Evolutionary conservation across 2,797 vertebrate species (phyloP).

Genomic region (Eospalax fontanierii): DNA sequence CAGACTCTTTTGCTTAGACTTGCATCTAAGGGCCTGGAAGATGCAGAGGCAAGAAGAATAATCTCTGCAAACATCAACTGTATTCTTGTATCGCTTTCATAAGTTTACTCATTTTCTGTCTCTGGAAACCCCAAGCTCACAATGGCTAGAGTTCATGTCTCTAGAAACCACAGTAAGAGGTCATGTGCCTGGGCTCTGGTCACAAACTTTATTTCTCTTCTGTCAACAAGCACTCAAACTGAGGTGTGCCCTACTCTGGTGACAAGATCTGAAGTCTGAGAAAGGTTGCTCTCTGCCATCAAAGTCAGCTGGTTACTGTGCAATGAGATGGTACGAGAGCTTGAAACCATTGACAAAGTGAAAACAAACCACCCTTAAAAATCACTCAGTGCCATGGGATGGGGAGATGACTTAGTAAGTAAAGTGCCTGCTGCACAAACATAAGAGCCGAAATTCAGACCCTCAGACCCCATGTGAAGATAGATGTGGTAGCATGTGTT

Average conservation of each 20-base stretch:
- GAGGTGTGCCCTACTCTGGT: not conserved
- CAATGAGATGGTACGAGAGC: not conserved
- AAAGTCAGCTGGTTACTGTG: not conserved
- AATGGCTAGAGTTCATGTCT: not conserved
- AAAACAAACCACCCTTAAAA: not conserved
- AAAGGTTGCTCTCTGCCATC: not conserved
- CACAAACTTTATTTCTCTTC: not conserved
- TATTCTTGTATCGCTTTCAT: conserved; percentile 8
- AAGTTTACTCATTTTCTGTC: not conserved
- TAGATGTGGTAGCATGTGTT: not conserved
- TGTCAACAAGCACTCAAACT: not conserved
- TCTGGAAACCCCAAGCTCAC: not conserved
- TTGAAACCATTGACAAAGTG: not conserved
- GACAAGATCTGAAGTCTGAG: not conserved
- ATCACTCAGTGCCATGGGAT: not conserved
- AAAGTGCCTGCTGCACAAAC: not conserved
- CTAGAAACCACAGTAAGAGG: not conserved
- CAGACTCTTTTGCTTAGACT: not conserved
- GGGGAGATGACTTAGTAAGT: not conserved
- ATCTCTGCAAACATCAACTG: not conserved
- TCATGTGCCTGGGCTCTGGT: not conserved
- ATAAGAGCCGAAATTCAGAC: not conserved
- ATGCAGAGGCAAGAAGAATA: not conserved
- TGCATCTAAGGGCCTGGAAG: not conserved
- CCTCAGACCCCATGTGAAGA: not conserved